Evolutionary conservation across 1,140 invertebrate species (phyloP), one percentile per base, ranked within the genome.

Genomic region (Habropoda laboriosa): DNA sequence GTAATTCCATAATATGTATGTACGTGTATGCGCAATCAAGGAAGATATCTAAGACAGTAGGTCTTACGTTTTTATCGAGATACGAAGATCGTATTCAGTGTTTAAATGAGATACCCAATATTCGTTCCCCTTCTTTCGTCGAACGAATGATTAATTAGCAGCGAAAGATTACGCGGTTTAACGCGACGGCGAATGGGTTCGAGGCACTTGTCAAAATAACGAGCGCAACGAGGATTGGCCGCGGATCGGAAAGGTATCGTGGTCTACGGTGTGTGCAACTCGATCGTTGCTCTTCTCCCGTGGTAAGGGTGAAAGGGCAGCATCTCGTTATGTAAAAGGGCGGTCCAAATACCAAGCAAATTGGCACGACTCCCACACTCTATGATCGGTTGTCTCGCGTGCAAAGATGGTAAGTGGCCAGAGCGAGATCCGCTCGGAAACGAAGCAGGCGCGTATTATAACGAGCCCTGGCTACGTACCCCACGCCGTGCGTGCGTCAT

Each of bases 281-380:
- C 77, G 77, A 80, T 72, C 82, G 81, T 80, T 83, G 51, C 47
- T 81, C 82, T n/a, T 49, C 66, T 18, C 4, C 16, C n/a, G 27
- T 40, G 18, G 38, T n/a, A n/a, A 35, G 72, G 85, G 79, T 85
- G 73, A 85, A 82, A 86, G 83, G 79, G 85, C 77, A 87, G 85
- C 73, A 85, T 66, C 86, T 87, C 86, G 86, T 87, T 87, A 87
- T 82, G 83, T 83, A 80, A 80, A 87, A 84, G 85, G 85, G 80
- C 82, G 89, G 88, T 86, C 89, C 87, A 90, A 89, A 92, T 92
- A 91, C 83, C 80, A 71, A 79, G 77, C 90, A 92, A 92, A 92
- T 92, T 92, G 91, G 91, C 90, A 87, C 87, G 85, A 90, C 90
- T 92, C 91, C 90, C 91, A 92, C 90, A 92, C 86, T 53, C 49